A percentile compares a stretch with the other conserved stretches of the same genome.
Conservation (phyloP, 2,113 vertebrate species). For the Heteronetta atricapilla region DNA sequence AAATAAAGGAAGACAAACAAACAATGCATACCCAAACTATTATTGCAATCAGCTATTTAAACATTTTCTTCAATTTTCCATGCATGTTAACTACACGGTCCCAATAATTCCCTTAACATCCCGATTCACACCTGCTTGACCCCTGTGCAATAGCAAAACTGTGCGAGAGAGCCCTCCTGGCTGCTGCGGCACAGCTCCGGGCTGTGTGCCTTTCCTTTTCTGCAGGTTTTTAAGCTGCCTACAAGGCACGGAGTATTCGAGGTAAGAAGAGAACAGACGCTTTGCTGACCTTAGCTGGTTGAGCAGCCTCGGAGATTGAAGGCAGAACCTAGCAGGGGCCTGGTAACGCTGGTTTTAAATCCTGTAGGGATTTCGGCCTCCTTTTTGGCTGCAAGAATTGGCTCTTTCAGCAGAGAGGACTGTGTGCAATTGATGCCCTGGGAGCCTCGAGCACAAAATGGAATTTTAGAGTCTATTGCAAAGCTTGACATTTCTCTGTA, state of each 20-base stretch:
- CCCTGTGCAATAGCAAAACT: background rate
- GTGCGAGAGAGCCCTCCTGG: background rate
- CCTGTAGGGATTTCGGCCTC: background rate
- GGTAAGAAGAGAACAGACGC: background rate
- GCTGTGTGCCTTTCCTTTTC: rapidly evolving
- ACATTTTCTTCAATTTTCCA: background rate
- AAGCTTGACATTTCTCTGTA: background rate
- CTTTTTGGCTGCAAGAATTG: background rate
- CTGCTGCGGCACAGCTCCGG: background rate
- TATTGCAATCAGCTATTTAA: background rate
- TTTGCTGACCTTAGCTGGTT: background rate
- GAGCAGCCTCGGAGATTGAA: background rate
- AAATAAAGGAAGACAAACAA: too few relatives aligned
- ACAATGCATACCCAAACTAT: background rate
- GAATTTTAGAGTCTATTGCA: background rate
- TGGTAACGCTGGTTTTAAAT: background rate
- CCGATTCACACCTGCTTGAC: background rate
- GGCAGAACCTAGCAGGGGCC: background rate
- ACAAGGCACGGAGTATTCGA: background rate
- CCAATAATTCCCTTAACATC: background rate
- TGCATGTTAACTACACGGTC: background rate
- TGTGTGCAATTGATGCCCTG: background rate
- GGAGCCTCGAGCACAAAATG: background rate
- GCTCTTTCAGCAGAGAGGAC: background rate
- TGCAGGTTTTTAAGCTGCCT: background rate